phyloP scores from a whole-genome alignment of 2,888 invertebrate species.

The Sarcophaga variegata region DNA sequence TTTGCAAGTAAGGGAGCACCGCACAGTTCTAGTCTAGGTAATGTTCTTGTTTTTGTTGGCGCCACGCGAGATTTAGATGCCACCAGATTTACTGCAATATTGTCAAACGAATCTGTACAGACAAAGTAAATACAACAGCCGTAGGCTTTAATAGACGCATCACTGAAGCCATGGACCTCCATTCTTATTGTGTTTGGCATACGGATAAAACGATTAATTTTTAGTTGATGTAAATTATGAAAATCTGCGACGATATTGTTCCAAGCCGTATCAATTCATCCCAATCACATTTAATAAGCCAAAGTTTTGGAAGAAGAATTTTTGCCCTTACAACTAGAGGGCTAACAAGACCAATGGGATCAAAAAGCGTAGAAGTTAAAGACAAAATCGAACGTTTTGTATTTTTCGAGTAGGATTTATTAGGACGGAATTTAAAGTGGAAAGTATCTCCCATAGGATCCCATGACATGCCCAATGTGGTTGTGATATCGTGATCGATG shows the following conservation, averaged over 20 bases:
- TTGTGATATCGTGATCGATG: neutral
- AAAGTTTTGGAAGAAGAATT: constrained; percentile 44
- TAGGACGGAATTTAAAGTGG: neutral
- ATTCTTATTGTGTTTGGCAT: too few relatives aligned
- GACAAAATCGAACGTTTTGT: constrained; percentile 24
- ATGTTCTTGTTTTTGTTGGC: constrained; percentile 13
- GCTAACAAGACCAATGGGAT: constrained; percentile 44
- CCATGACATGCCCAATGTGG: constrained; percentile 4
- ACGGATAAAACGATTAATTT: neutral
- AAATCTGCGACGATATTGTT: constrained; percentile 14
- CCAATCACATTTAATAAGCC: constrained; percentile 44
- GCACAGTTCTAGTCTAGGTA: constrained; percentile 65
- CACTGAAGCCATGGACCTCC: too few relatives aligned
- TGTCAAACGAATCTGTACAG: too few relatives aligned
- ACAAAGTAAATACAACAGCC: too few relatives aligned
- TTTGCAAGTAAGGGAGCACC: constrained; percentile 60
- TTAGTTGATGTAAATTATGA: neutral
- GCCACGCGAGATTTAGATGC: too few relatives aligned
- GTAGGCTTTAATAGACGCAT: too few relatives aligned
- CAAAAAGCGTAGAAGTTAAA: constrained; percentile 39
- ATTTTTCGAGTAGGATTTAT: neutral
- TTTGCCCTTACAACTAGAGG: constrained; percentile 39
- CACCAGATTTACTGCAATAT: too few relatives aligned
- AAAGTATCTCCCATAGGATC: neutral
- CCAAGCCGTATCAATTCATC: constrained; percentile 47